Base-by-base conservation (phyloP, 2,113 vertebrate species). In the Sinocyclocheilus rhinocerous region DNA sequence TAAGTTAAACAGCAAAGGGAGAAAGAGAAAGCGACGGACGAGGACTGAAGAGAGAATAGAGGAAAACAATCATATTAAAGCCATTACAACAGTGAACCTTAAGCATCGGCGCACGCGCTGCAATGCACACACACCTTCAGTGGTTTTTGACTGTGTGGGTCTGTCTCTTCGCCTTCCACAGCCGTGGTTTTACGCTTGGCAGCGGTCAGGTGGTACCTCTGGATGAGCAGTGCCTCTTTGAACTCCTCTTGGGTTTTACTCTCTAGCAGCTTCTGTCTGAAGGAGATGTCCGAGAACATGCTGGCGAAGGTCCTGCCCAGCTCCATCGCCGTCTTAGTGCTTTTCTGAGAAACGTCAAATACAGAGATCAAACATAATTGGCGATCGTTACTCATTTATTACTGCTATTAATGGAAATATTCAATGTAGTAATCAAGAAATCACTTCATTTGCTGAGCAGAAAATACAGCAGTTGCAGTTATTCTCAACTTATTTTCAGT, bases 191-290 rank as follows among this genome's bases (percentile, higher is more conserved):
- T 93, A 91, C 95, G 94, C 79, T 97, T 96, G 55, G 91, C 91
- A 0, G 95, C 93, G 0, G 97, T 98, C 87, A 99, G 93, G 92
- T 97, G 95, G 85, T 98, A 97, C 29, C 97, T 93, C 90, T 99
- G 97, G 78, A 96, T 96, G 69, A 99, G 95, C 90, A 99, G 90
- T 2, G 97, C 97, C 92, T 99, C 97, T 90, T 99, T 99, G 91
- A 99, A 99, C 89, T 99, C 98, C 89, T 99, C 97, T 89, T 97
- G 96, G 0, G 97, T 99, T 94, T 96, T 98, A 0, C 97, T 98
- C 91, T 96, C 97, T 81, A 99, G 93, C 48, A 99, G 97, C 87
- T 98, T 98, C 95, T 98, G 97, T 24, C 98, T 94, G 93, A 99
- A 99, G 80, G 96, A 95, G 78, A 99, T 99, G 93, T 99, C 97